phyloP scores from a whole-genome alignment of 2,113 vertebrate species.

The Danionella cerebrum region DNA sequence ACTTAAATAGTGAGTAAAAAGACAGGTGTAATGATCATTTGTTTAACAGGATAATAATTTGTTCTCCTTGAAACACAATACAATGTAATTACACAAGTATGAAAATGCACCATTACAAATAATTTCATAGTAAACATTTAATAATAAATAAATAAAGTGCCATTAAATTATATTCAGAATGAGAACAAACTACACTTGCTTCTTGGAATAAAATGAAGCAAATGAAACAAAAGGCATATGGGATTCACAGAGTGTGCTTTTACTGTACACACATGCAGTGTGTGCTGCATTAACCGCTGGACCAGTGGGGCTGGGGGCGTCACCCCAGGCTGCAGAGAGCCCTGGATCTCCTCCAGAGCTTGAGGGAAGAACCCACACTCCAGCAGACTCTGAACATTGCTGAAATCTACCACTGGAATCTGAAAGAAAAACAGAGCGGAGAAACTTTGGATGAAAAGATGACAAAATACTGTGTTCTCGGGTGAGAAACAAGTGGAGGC shows the following conservation, averaged over 20 bases:
- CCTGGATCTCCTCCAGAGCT: slow-evolving; percentile 74
- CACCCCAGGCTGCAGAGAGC: slow-evolving; percentile 59
- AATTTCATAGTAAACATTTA: no score
- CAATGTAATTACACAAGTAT: background rate
- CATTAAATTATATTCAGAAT: no score
- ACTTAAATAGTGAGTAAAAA: no score
- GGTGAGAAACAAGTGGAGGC: slow-evolving; percentile 10
- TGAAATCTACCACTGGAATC: slow-evolving; percentile 51
- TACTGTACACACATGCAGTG: slow-evolving; percentile 67
- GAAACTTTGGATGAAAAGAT: slow-evolving; percentile 29
- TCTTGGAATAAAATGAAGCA: background rate
- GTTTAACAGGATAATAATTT: no score
- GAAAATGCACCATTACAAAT: no score
- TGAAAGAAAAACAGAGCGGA: slow-evolving; percentile 38
- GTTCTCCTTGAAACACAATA: no score
- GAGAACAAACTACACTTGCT: background rate
- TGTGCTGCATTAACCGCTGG: slow-evolving; percentile 69
- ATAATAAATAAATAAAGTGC: no score
- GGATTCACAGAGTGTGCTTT: background rate
- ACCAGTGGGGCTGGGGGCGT: slow-evolving; percentile 71
- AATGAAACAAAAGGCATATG: background rate
- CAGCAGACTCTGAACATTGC: slow-evolving; percentile 55
- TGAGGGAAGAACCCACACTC: slow-evolving; percentile 71
- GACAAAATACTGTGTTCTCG: slow-evolving; percentile 31
- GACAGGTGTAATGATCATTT: no score